Evolutionary conservation across 2,113 vertebrate genomes (phyloP).

Genomic region (Electrona antarctica): DNA sequence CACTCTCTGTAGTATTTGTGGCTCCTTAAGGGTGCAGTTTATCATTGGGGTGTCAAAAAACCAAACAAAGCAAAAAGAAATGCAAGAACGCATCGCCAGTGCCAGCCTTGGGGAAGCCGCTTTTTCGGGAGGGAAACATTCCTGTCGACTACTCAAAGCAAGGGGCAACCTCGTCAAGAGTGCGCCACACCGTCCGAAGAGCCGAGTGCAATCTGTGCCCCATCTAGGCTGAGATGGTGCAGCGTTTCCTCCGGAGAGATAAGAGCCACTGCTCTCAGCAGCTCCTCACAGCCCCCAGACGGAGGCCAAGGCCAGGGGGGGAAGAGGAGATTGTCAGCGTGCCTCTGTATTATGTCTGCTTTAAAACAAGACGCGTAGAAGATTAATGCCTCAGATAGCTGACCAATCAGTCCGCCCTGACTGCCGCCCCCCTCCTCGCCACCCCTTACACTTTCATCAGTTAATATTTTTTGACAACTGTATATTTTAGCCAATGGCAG

Average conservation of each 20-base stretch:
- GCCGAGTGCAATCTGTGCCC: constrained; percentile 52
- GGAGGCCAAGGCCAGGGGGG: constrained; percentile 33
- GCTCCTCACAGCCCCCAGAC: constrained; percentile 49
- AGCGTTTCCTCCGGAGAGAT: constrained; percentile 66
- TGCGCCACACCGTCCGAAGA: constrained; percentile 42
- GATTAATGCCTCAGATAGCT: constrained; percentile 83
- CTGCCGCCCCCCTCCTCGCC: constrained; percentile 61
- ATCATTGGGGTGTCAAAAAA: constrained; percentile 35
- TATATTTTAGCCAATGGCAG: constrained; percentile 81
- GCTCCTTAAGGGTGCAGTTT: constrained; percentile 65
- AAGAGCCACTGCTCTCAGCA: constrained; percentile 65
- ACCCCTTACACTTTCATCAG: constrained; percentile 69
- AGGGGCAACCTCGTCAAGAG: constrained; percentile 39
- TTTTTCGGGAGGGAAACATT: constrained; percentile 58
- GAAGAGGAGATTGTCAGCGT: constrained; percentile 43
- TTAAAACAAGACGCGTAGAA: constrained; percentile 66
- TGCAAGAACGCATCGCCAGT: too few species aligned
- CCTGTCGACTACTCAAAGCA: constrained; percentile 63
- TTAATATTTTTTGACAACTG: constrained; percentile 83
- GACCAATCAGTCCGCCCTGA: constrained; percentile 69
- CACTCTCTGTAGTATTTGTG: constrained; percentile 67
- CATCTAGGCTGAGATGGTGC: constrained; percentile 64
- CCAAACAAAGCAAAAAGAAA: too few species aligned
- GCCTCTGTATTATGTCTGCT: constrained; percentile 79
- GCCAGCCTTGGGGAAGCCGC: constrained; percentile 18